A percentile compares a stretch with the other conserved stretches of the same genome.
Conservation (phyloP, 2,888 invertebrate species). For the Chymomyza caudatula region DNA sequence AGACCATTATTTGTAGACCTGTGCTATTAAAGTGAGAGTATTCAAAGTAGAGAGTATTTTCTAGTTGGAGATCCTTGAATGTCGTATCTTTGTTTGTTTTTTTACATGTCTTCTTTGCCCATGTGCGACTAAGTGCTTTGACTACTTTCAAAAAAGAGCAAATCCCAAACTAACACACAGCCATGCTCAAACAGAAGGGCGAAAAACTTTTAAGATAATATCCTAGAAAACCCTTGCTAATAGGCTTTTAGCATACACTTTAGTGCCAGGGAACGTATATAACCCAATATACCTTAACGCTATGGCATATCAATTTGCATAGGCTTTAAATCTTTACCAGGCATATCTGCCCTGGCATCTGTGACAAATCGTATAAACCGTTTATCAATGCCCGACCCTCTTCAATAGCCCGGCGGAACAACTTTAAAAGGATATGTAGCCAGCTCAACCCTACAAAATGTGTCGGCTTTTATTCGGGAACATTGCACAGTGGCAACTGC, state of each 20-base stretch:
- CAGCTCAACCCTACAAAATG: background rate
- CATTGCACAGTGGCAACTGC: background rate
- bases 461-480: background rate
- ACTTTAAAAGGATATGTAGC: background rate
- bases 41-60: too few species aligned
- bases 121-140: too few species aligned
- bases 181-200: too few species aligned
- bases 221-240: background rate
- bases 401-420: background rate
- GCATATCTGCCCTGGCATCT: background rate
- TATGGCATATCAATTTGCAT: background rate
- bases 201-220: too few species aligned
- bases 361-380: conserved; percentile 41
- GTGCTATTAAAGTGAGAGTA: too few species aligned
- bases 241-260: background rate
- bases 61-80: too few species aligned
- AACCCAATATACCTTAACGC: background rate
- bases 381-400: conserved; percentile 9
- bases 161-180: too few species aligned
- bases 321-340: background rate
- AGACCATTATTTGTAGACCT: too few species aligned
- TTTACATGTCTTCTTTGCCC: too few species aligned
- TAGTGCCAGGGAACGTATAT: background rate
- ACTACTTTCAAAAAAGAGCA: too few species aligned
- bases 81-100: too few species aligned